Conservation (phyloP, 2,113 vertebrate genomes). For the Myrmecophaga tridactyla region DNA sequence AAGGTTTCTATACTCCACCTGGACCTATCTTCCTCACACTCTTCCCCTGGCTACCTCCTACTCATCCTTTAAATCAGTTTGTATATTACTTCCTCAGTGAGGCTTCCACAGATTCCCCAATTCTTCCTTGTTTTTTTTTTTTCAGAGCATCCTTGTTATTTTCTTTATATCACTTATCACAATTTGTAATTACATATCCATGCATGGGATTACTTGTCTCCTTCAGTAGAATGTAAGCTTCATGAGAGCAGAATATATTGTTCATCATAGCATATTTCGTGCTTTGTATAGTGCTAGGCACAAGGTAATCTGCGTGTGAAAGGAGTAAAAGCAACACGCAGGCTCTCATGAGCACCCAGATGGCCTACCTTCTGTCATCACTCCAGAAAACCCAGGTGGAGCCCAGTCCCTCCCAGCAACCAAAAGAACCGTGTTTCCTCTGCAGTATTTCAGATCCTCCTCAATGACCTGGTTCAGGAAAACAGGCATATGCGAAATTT, state of each 20-base stretch:
- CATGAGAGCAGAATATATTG: not conserved
- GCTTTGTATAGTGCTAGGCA: not conserved
- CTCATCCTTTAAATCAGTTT: not conserved
- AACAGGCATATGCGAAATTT: not conserved
- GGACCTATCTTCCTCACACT: slow-evolving; percentile 18
- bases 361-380: slow-evolving; percentile 49
- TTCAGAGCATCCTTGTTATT: slow-evolving; percentile 13
- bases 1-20: not conserved
- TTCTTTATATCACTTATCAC: slow-evolving; percentile 13
- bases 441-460: slow-evolving; percentile 10
- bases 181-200: slow-evolving; percentile 33
- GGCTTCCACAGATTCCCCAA: not conserved
- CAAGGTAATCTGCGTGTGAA: no score
- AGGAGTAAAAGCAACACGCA: not conserved
- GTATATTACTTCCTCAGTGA: not conserved
- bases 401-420: not conserved
- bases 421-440: slow-evolving; percentile 11
- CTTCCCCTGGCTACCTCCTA: not conserved
- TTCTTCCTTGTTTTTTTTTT: slow-evolving; percentile 23
- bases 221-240: not conserved
- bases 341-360: not conserved
- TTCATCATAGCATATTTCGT: not conserved
- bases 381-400: not conserved
- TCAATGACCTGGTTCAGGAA: not conserved
- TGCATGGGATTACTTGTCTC: slow-evolving; percentile 8